Conservation (phyloP, 1,140 invertebrate genomes). For the Rhyzopertha dominica region DNA sequence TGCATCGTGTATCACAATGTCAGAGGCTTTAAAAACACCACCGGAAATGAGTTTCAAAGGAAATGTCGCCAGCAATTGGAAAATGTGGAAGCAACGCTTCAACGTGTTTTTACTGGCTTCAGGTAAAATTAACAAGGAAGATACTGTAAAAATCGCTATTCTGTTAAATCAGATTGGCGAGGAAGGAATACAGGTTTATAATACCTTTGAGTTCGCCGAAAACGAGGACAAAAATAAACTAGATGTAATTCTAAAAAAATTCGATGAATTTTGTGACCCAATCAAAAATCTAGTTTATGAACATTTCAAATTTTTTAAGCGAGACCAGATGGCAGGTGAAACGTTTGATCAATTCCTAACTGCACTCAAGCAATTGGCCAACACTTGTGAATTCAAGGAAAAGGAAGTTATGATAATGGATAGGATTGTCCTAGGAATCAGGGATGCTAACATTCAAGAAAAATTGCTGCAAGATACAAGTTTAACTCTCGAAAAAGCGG, state of each 20-base stretch:
- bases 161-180: constrained; percentile 20
- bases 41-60: too few relatives aligned
- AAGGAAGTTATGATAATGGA: constrained; percentile 13
- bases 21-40: too few relatives aligned
- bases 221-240: constrained; percentile 20
- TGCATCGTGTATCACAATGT: too few relatives aligned
- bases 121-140: too few relatives aligned
- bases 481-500: constrained; percentile 4
- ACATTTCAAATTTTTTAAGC: constrained; percentile 23
- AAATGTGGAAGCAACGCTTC: too few relatives aligned
- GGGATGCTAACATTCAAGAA: constrained; percentile 6
- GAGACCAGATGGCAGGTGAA: constrained; percentile 21
- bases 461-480: constrained; percentile 10
- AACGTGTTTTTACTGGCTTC: too few relatives aligned
- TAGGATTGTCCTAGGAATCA: constrained; percentile 13
- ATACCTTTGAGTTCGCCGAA: constrained; percentile 16
- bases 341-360: constrained; percentile 25
- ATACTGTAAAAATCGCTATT: constrained; percentile 22
- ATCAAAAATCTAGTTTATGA: constrained; percentile 24
- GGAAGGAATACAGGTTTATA: constrained; percentile 17
- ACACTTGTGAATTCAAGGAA: constrained; percentile 18
- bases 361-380: constrained; percentile 15
- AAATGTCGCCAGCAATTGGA: too few relatives aligned
- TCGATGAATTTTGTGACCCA: constrained; percentile 20
- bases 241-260: constrained; percentile 15